Percentiles rank a stretch among this genome's conserved stretches.
These are phyloP conservation scores for Thinocorus orbignyianus DNA, from an alignment of 2,113 vertebrate species.

Conservation along the genomic window DNA sequence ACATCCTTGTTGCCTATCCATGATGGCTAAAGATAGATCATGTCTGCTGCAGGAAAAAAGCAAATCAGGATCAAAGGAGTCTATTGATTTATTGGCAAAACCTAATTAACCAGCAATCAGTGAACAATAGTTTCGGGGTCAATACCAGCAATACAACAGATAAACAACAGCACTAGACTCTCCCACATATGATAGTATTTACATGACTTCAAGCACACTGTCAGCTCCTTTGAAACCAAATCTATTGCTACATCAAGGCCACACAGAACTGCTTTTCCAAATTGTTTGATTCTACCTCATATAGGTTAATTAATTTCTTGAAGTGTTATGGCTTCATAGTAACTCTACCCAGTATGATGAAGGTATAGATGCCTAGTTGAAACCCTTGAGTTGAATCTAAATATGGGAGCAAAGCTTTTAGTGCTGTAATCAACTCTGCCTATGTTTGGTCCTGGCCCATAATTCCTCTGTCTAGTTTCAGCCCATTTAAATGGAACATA, in stretches of 20 bases:
- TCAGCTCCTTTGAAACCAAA: background rate
- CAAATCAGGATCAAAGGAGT: background rate
- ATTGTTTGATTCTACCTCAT: background rate
- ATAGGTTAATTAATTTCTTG: background rate
- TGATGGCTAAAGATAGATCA: background rate
- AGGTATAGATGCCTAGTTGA: background rate
- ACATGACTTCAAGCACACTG: background rate
- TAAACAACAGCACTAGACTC: background rate
- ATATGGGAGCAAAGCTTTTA: background rate
- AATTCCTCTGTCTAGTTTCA: background rate
- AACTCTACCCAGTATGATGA: background rate
- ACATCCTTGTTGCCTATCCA: background rate
- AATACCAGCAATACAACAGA: background rate
- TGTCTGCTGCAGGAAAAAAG: background rate
- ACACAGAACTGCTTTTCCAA: background rate
- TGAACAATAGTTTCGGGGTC: background rate
- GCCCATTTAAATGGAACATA: background rate
- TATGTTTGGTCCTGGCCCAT: background rate
- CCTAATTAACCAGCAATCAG: background rate
- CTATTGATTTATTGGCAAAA: conserved; percentile 22
- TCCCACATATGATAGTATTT: background rate
- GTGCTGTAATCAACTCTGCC: background rate
- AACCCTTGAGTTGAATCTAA: background rate
- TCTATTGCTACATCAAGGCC: background rate
- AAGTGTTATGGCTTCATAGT: background rate